Base-by-base conservation (phyloP, 2,797 vertebrate genomes). In the Philypnodon macrostomus region DNA sequence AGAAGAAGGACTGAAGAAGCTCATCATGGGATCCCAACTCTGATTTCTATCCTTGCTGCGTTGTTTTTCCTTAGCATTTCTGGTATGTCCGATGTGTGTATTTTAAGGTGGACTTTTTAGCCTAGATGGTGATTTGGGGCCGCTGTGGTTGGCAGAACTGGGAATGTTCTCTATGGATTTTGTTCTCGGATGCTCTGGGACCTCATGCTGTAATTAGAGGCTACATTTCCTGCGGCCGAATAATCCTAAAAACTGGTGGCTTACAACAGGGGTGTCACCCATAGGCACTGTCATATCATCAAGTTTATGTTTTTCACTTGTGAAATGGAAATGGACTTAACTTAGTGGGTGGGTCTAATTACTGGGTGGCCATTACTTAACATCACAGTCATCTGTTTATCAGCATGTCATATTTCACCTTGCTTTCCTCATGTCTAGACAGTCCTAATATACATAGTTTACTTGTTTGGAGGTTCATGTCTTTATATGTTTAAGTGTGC, bases 61-160 rank as follows among this genome's bases (percentile, higher is more conserved):
- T 39, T 79, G 78, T 84, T 76, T 78, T 81, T 75, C 72, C 63
- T 73, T 14, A 63, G 56, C 82, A 88, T 88, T 86, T 82, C 71
- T 80, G 63, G 48, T 78, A 57, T 27, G 44, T 69, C 49, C 60
- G 58, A 67, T 53, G 41, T 44, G 75, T 73, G 76, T 86, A 84
- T 86, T 87, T 87, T 87, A 85, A 85, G 85, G 79, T 83, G 78
- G 68, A 75, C 58, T 3, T 79, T 40, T 81, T 71, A 79, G 52
- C 39, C 65, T 59, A 87, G 78, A 69, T 64, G 81, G 84, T 87
- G 84, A 86, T 86, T 87, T 84, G 78, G 66, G 85, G 82, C 67
- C 34, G 23, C 63, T 78, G 82, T 75, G 85, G 85, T 80, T 34
- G 37, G 54, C 58, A 53, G 60, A 33, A 32, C 18, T 34, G 75